Evolutionary conservation across 2,797 vertebrate species (phyloP), one percentile per base, ranked within the genome.

Genomic region (Phalanger gymnotis): DNA sequence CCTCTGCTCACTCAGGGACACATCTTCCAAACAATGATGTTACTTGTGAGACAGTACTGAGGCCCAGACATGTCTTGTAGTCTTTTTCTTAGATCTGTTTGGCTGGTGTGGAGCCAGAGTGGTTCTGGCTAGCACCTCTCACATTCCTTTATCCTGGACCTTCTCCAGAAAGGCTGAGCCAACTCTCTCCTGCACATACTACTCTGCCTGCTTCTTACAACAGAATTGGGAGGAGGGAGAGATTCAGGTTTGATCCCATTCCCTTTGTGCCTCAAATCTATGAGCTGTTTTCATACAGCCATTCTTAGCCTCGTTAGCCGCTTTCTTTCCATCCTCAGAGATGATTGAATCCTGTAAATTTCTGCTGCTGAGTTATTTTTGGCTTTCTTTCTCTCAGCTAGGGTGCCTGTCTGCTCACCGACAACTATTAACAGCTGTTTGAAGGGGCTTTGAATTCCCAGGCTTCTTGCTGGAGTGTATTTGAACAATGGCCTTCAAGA

Each of bases 351-450:
- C 96, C 96, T 97, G 90, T 90, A 93, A 91, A 97, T 87, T 47
- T 52, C 95, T 90, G 89, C 95, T 91, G 47, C 73, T 55, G 91
- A 95, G 95, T 97, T 96, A 96, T 96, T 97, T 96, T 95, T 95
- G 97, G 96, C 96, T 97, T 92, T 53, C 56, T 95, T 96, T 92
- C 93, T 93, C 92, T 94, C 40, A 95, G 94, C 96, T 94, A 73
- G 87, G 53, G 91, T 96, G 97, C 96, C 96, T 97, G 95, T 91
- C 90, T 93, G 92, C 94, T 94, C 96, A 61, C 97, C 19, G 2
- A 96, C 95, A 97, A 89, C 97, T 96, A 96, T 96, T 95, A 97
- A 93, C 96, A 97, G 97, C 97, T 97, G 94, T 95, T 94, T 61
- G 96, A 95, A 94, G 90, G 93, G 94, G 94, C 94, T 97, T 96